Conservation (phyloP, 1,140 invertebrate genomes). For the Drosophila serrata region DNA sequence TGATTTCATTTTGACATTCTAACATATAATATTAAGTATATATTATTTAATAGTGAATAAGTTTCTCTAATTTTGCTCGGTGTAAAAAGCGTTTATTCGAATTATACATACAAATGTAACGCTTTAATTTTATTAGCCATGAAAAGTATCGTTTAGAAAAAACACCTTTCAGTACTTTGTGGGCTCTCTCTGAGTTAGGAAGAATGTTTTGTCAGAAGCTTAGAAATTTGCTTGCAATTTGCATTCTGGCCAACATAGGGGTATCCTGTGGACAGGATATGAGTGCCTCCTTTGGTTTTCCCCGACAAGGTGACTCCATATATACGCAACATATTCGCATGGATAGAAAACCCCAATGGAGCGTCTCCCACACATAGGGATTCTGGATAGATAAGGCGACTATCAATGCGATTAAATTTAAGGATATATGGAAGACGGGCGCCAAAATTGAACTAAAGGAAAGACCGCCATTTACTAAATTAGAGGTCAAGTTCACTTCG, state of each 20-base stretch:
- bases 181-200: background rate
- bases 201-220: no score
- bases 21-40: background rate
- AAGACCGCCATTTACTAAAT: background rate
- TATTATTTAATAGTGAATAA: no score
- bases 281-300: background rate
- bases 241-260: no score
- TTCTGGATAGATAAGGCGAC: background rate
- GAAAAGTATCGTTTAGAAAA: background rate
- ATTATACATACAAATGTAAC: background rate
- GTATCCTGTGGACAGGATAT: background rate
- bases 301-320: background rate
- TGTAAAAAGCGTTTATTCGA: no score
- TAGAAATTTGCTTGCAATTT: background rate
- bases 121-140: background rate
- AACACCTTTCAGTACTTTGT: background rate
- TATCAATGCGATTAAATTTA: background rate
- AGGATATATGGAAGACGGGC: background rate
- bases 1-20: background rate
- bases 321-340: background rate
- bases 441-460: background rate
- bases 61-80: no score
- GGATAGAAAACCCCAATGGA: background rate
- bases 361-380: conserved; percentile 1
- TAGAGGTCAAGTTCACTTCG: conserved; percentile 7